A percentile compares a stretch with the other conserved stretches of the same genome.
Conservation (phyloP, 53 echinoderm and acorn worm genomes). For the Paracentrotus lividus region DNA sequence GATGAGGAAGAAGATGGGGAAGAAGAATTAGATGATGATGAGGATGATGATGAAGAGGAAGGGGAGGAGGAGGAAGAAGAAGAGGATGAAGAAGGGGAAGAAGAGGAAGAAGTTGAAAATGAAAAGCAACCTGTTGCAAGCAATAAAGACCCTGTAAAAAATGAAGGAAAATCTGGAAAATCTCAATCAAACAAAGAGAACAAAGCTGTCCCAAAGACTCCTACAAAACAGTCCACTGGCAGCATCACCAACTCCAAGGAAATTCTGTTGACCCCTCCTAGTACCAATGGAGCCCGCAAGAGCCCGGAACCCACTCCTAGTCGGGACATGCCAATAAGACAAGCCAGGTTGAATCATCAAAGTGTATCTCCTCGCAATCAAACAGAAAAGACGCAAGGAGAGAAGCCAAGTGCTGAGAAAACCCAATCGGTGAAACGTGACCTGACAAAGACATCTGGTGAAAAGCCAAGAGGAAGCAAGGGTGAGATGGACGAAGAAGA, state of each 20-base stretch:
- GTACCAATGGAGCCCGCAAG: constrained; percentile 41
- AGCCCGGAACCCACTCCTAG: constrained; percentile 70
- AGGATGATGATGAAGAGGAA: constrained; percentile 25
- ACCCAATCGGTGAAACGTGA: constrained; percentile 44
- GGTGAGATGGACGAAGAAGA: constrained; percentile 80
- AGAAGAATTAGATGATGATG: constrained; percentile 60
- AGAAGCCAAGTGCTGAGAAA: constrained; percentile 26
- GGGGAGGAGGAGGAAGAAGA: constrained; percentile 52
- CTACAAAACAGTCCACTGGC: constrained; percentile 10
- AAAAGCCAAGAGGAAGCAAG: constrained; percentile 63
- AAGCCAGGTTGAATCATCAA: constrained; percentile 84
- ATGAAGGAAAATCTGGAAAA: background rate
- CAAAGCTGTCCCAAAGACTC: constrained; percentile 60
- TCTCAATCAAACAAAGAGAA: constrained; percentile 65
- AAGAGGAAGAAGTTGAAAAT: constrained; percentile 16
- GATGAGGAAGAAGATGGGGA: constrained; percentile 58
- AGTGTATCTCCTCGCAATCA: constrained; percentile 77
- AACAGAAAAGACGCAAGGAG: constrained; percentile 64
- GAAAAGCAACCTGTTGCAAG: constrained; percentile 15
- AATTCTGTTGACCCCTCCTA: constrained; percentile 30
- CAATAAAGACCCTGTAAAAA: constrained; percentile 46
- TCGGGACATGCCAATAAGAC: constrained; percentile 81
- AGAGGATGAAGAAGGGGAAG: constrained; percentile 19
- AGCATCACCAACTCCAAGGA: constrained; percentile 23
- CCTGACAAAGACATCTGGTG: background rate